A percentile compares a stretch with the other conserved stretches of the same genome.
Evolutionary conservation across 1,140 invertebrate species (phyloP).

Genomic region (Drosophila sucinea): DNA sequence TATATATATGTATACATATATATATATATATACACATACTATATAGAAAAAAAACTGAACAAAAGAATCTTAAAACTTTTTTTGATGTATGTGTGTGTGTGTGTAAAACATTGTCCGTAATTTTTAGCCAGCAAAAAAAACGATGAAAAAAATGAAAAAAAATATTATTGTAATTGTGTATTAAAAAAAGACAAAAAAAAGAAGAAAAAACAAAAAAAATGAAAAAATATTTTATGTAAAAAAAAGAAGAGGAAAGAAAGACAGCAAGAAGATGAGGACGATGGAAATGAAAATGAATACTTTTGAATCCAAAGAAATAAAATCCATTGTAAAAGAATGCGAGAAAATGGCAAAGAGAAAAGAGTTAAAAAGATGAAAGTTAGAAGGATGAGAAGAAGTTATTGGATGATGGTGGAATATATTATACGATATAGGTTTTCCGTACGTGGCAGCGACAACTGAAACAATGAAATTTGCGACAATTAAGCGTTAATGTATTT

Average conservation of each 20-base stretch:
- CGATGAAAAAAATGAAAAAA: slow-evolving; percentile 23
- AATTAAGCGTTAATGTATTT: slow-evolving; percentile 69
- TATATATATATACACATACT: slow-evolving; percentile 29
- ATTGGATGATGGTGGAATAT: slow-evolving; percentile 15
- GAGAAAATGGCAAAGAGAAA: not conserved
- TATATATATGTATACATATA: slow-evolving; percentile 15
- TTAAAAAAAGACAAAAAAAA: slow-evolving; percentile 28
- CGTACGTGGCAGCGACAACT: slow-evolving; percentile 63
- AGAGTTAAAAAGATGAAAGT: not conserved
- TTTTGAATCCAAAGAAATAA: not conserved
- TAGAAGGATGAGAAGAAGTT: slow-evolving; percentile 22
- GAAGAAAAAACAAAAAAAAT: slow-evolving; percentile 33
- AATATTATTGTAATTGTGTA: slow-evolving; percentile 56
- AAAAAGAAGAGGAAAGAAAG: slow-evolving; percentile 20
- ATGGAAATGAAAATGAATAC: not conserved
- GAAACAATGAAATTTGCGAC: slow-evolving; percentile 79
- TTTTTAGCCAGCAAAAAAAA: slow-evolving; percentile 67
- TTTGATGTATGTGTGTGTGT: slow-evolving; percentile 59
- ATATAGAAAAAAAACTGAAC: slow-evolving; percentile 11
- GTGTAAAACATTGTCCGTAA: slow-evolving; percentile 74
- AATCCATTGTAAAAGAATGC: not conserved
- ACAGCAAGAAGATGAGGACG: slow-evolving; percentile 9
- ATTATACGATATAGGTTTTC: slow-evolving; percentile 16
- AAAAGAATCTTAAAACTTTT: slow-evolving; percentile 37
- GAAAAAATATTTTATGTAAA: slow-evolving; percentile 74